Conservation (phyloP, 1,140 invertebrate genomes). For the Zaprionus camerounensis region DNA sequence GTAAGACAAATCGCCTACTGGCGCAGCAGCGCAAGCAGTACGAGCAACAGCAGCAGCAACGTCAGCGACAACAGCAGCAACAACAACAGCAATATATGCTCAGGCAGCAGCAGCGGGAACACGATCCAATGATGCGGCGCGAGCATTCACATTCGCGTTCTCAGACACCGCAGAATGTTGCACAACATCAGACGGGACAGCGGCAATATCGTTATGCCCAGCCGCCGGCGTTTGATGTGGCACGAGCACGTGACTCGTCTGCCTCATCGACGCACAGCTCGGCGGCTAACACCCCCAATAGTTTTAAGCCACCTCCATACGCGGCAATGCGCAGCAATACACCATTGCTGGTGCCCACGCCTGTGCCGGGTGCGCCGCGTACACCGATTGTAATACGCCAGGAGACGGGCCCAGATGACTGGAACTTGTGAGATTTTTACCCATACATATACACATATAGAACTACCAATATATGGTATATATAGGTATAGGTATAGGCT, state of each 20-base stretch:
- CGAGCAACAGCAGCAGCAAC: conserved; percentile 49
- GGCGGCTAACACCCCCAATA: conserved; percentile 46
- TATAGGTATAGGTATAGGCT: conserved; percentile 47
- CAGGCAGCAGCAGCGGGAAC: conserved; percentile 56
- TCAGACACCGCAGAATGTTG: conserved; percentile 51
- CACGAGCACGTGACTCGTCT: conserved; percentile 65
- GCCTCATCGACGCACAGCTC: conserved; percentile 77
- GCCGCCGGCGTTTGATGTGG: conserved; percentile 64
- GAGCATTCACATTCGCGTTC: conserved; percentile 62
- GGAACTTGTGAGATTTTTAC: conserved; percentile 78
- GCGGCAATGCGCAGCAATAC: conserved; percentile 49
- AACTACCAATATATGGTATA: conserved; percentile 33
- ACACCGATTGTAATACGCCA: conserved; percentile 63
- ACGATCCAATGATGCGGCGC: conserved; percentile 39
- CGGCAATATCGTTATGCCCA: conserved; percentile 68
- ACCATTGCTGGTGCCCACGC: conserved; percentile 60
- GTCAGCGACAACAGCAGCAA: conserved; percentile 62
- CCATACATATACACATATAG: conserved; percentile 38
- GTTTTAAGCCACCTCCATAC: conserved; percentile 51
- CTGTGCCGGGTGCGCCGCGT: conserved; percentile 69
- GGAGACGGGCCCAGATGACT: conserved; percentile 75
- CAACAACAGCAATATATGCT: conserved; percentile 61
- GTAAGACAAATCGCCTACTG: conserved; percentile 64
- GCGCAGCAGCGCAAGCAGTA: conserved; percentile 64
- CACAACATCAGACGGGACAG: conserved; percentile 15